Evolutionary conservation across 2,888 invertebrate genomes (phyloP).

Genomic region (Ecdyonurus torrentis): DNA sequence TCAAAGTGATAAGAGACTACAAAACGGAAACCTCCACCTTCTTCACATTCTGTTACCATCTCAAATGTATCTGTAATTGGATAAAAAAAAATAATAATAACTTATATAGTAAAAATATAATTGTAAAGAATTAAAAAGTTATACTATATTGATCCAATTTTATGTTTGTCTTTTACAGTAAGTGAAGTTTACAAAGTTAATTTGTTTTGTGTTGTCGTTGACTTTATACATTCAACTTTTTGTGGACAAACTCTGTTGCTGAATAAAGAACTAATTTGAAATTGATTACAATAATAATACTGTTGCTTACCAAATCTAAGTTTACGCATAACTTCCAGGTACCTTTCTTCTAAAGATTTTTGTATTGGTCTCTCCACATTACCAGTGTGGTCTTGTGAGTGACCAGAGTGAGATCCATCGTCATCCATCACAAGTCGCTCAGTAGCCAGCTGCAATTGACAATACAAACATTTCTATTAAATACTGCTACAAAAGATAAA

Average conservation of each 20-base stretch:
- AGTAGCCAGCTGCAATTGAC: conserved; percentile 14
- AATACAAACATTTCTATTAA: neutral
- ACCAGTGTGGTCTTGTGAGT: conserved; percentile 14
- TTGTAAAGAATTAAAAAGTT: no score
- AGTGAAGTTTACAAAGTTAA: no score
- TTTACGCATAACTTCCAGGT: conserved; percentile 73
- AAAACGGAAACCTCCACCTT: conserved; percentile 58
- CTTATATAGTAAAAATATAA: neutral
- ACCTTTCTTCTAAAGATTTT: conserved; percentile 50
- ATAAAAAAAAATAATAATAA: neutral
- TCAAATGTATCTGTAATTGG: conserved; percentile 60
- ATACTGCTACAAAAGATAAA: neutral
- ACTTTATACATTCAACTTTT: no score
- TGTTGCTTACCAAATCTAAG: conserved; percentile 75
- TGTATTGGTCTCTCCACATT: conserved; percentile 31
- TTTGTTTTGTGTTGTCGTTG: no score
- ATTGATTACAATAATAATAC: no score
- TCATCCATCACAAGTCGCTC: conserved; percentile 16
- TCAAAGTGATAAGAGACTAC: conserved; percentile 81
- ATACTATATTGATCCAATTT: no score
- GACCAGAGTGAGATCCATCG: conserved; percentile 15
- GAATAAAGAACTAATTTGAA: no score
- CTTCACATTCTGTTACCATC: conserved; percentile 67
- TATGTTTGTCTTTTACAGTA: neutral
- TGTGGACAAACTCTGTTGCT: no score